phyloP scores from a whole-genome alignment of 1,140 invertebrate genomes.

The Papilio dardanus region DNA sequence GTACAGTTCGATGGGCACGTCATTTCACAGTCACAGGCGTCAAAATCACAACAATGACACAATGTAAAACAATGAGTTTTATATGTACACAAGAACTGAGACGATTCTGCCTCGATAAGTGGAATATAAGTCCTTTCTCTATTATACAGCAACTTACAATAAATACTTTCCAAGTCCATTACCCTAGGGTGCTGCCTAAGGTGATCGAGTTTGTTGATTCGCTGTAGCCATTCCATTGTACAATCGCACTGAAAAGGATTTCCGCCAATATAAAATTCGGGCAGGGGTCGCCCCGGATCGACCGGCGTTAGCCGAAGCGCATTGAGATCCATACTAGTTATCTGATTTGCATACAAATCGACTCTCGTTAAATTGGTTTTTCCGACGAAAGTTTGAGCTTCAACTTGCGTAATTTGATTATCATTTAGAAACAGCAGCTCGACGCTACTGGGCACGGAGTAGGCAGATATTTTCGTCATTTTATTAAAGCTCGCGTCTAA shows the following conservation, averaged over 20 bases:
- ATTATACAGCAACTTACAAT: slow-evolving; percentile 94
- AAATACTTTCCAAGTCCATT: slow-evolving; percentile 95
- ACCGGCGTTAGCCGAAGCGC: slow-evolving; percentile 89
- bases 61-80: slow-evolving; percentile 96
- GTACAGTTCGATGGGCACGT: slow-evolving; percentile 96
- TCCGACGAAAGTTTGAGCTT: slow-evolving; percentile 91
- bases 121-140: slow-evolving; percentile 91
- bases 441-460: slow-evolving; percentile 89
- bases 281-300: slow-evolving; percentile 85
- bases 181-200: slow-evolving; percentile 93
- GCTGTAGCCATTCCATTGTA: slow-evolving; percentile 94
- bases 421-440: slow-evolving; percentile 92
- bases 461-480: slow-evolving; percentile 87
- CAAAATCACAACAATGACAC: slow-evolving; percentile 97
- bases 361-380: slow-evolving; percentile 92
- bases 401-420: slow-evolving; percentile 90
- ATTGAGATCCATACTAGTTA: slow-evolving; percentile 91
- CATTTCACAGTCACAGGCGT: slow-evolving; percentile 98
- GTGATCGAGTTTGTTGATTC: slow-evolving; percentile 89
- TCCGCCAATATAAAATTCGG: slow-evolving; percentile 93
- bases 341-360: slow-evolving; percentile 93
- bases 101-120: slow-evolving; percentile 91
- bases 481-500: slow-evolving; percentile 93
- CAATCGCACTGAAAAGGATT: slow-evolving; percentile 95
- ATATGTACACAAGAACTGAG: slow-evolving; percentile 96